Evolutionary conservation across 2,113 vertebrate genomes (phyloP).

Genomic region (Cryptotis parvus): DNA sequence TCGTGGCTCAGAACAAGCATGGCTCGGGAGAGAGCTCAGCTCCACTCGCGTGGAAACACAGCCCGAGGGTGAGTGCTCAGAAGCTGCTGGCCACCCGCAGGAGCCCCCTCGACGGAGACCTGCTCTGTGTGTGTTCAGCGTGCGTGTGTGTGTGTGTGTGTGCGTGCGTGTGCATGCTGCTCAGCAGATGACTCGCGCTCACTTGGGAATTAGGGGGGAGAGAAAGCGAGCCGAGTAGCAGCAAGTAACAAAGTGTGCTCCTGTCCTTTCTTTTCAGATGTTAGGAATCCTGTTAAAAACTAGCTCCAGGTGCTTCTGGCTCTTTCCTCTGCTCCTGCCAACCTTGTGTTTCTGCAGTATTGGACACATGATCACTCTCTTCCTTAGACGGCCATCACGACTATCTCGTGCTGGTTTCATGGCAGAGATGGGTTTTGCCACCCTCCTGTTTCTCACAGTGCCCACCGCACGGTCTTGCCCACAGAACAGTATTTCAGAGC

Average conservation of each 20-base stretch:
- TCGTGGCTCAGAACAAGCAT: slow-evolving; percentile 94
- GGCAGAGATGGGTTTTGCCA: not conserved
- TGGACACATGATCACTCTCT: not conserved
- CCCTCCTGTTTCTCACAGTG: not conserved
- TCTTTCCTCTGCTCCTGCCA: slow-evolving; percentile 2
- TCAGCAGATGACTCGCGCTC: too few species aligned
- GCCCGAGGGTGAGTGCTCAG: slow-evolving; percentile 92
- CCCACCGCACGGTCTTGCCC: too few species aligned
- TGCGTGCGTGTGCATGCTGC: too few species aligned
- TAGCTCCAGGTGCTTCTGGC: not conserved
- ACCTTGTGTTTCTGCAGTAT: not conserved
- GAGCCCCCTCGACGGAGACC: not conserved
- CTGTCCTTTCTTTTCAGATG: not conserved
- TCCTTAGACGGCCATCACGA: not conserved
- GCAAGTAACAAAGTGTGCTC: not conserved
- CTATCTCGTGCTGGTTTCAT: slow-evolving; percentile 1
- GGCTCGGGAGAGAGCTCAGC: slow-evolving; percentile 95
- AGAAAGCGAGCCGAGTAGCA: not conserved
- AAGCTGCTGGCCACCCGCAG: not conserved
- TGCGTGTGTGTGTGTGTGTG: not conserved
- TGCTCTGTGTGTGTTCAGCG: not conserved
- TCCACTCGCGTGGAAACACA: slow-evolving; percentile 95
- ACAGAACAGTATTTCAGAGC: not conserved
- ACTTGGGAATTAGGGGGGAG: too few species aligned
- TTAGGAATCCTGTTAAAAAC: not conserved